A percentile compares a stretch with the other conserved stretches of the same genome.
These are phyloP conservation scores for Drosophila diplacantha DNA, from an alignment of 2,888 invertebrate genomes.

Conservation along the genomic window DNA sequence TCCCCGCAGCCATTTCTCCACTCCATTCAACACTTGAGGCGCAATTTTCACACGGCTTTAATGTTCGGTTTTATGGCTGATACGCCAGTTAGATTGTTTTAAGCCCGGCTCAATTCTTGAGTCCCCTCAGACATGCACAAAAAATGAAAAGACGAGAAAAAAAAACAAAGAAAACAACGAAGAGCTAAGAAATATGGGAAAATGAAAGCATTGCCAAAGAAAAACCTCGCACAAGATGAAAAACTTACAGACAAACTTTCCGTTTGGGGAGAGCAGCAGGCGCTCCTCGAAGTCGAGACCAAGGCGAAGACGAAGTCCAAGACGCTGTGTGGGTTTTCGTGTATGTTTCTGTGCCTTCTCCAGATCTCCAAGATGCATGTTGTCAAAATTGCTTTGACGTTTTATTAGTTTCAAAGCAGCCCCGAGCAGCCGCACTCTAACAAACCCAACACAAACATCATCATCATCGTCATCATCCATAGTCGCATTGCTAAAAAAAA, in stretches of 20 bases:
- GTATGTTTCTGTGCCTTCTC: constrained; percentile 26
- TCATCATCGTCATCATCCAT: constrained; percentile 9
- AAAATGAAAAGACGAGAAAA: constrained; percentile 5
- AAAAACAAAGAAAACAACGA: not conserved
- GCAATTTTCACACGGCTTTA: constrained; percentile 64
- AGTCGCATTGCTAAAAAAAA: constrained; percentile 25
- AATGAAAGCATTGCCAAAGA: constrained; percentile 51
- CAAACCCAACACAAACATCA: constrained; percentile 24
- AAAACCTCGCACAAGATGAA: constrained; percentile 48
- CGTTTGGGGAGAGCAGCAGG: constrained; percentile 12
- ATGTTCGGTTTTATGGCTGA: constrained; percentile 49
- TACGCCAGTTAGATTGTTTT: constrained; percentile 49
- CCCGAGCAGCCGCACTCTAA: constrained; percentile 43
- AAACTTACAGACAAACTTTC: constrained; percentile 53
- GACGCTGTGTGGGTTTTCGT: constrained; percentile 31
- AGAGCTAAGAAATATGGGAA: constrained; percentile 38
- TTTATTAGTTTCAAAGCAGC: constrained; percentile 64
- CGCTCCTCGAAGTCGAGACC: constrained; percentile 21
- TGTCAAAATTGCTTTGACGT: constrained; percentile 71
- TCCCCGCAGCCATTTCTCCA: constrained; percentile 2
- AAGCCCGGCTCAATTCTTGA: constrained; percentile 40
- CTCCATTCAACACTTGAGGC: constrained; percentile 38
- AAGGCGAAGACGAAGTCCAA: constrained; percentile 13
- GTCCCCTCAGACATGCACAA: constrained; percentile 20
- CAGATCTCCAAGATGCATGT: constrained; percentile 51